A percentile compares a stretch with the other conserved stretches of the same genome.
Evolutionary conservation across 2,888 invertebrate species (phyloP).

Genomic region (Phalera bucephala): DNA sequence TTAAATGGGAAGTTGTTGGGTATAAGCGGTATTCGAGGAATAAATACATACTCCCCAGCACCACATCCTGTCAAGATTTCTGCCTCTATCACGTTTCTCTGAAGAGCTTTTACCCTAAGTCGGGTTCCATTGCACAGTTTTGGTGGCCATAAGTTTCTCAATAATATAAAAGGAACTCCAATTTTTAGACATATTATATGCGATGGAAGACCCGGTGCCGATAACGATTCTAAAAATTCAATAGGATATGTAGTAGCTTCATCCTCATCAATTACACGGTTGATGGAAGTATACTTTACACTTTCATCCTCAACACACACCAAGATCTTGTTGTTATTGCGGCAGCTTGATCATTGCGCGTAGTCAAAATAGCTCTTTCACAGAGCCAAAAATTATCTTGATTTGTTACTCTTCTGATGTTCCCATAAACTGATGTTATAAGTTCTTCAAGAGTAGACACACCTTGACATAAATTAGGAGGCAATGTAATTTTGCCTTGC

Average conservation of each 20-base stretch:
- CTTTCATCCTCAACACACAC: neutral
- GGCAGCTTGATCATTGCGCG: neutral
- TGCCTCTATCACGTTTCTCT: conserved; percentile 1
- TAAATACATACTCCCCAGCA: conserved; percentile 3
- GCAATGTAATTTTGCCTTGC: neutral
- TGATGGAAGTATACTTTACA: conserved; percentile 7
- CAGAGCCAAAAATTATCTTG: neutral
- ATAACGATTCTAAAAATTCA: conserved; percentile 14
- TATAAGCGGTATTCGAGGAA: neutral
- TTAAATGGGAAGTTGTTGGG: neutral
- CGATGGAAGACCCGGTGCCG: neutral
- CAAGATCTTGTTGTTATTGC: neutral
- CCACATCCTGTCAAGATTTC: conserved; percentile 8
- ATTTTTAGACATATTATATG: conserved; percentile 3
- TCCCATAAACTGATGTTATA: neutral
- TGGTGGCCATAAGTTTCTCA: conserved; percentile 13
- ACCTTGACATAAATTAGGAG: neutral
- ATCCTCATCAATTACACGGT: conserved; percentile 8
- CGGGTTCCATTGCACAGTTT: conserved; percentile 11
- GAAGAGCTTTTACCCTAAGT: conserved; percentile 6
- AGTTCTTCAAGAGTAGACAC: neutral
- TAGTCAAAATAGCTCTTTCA: neutral
- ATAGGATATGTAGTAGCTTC: conserved; percentile 10
- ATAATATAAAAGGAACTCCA: conserved; percentile 3
- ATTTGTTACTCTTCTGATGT: neutral